A percentile compares a stretch with the other conserved stretches of the same genome.
These are phyloP conservation scores for Drosophila birchii DNA, from an alignment of 2,888 invertebrate species.

Conservation along the genomic window DNA sequence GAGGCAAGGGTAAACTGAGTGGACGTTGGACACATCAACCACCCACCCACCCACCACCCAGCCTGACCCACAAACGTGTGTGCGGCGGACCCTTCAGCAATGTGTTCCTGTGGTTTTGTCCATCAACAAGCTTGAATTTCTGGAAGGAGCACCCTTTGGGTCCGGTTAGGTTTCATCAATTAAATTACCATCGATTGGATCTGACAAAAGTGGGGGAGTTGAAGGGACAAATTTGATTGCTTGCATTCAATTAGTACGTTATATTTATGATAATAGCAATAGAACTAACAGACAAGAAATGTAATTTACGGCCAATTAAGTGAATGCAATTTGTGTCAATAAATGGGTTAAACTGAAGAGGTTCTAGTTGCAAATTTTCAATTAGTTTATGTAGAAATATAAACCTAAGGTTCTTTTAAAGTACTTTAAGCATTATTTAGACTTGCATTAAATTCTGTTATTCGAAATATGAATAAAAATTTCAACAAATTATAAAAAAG, in stretches of 20 bases:
- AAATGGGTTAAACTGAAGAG: neutral
- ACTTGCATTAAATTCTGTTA: neutral
- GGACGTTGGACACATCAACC: neutral
- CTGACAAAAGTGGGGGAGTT: neutral
- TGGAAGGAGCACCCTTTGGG: neutral
- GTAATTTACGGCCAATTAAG: neutral
- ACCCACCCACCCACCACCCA: neutral
- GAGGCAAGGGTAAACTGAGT: slow-evolving; percentile 1
- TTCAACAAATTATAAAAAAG: too few species aligned
- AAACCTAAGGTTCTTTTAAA: neutral
- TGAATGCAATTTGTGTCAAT: neutral
- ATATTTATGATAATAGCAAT: slow-evolving; percentile 4
- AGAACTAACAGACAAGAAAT: neutral
- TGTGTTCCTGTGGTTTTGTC: slow-evolving; percentile 35
- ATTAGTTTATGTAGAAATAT: neutral
- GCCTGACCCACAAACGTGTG: slow-evolving; percentile 30
- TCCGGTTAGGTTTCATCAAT: slow-evolving; percentile 49
- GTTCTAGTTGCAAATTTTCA: neutral
- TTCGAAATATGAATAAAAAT: neutral
- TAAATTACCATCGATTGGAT: slow-evolving; percentile 46
- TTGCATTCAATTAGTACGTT: slow-evolving; percentile 24
- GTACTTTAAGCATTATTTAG: neutral
- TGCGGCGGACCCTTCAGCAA: slow-evolving; percentile 42
- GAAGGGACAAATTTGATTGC: neutral
- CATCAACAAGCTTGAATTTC: slow-evolving; percentile 14